A percentile compares a stretch with the other conserved stretches of the same genome.
phyloP scores from a whole-genome alignment of 2,113 vertebrate genomes.

The Leiothrix lutea region DNA sequence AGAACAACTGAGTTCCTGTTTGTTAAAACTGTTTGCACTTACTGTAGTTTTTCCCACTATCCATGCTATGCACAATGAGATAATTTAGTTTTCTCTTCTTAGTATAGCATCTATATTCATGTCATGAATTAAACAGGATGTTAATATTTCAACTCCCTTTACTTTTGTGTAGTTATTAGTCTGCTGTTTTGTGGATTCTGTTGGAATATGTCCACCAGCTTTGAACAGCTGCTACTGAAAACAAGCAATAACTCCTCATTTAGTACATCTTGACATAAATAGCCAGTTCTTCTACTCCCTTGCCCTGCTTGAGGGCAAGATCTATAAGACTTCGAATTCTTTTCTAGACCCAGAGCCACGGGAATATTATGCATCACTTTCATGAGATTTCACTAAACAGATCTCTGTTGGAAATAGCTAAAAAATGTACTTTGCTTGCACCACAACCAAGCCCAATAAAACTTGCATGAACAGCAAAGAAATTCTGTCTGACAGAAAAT shows the following conservation, averaged over 20 bases:
- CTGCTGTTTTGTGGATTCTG: neutral
- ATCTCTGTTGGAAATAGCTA: constrained; percentile 15
- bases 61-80: neutral
- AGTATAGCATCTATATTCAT: neutral
- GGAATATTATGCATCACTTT: neutral
- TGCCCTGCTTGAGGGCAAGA: neutral
- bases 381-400: neutral
- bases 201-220: neutral
- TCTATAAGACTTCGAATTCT: neutral
- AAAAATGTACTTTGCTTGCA: neutral
- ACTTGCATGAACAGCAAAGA: neutral
- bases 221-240: constrained; percentile 31
- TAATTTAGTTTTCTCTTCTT: neutral
- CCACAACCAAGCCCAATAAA: neutral
- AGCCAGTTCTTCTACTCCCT: neutral
- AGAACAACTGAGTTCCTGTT: constrained; percentile 54
- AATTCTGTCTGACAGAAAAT: neutral
- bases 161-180: constrained; percentile 29
- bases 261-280: neutral
- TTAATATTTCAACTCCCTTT: constrained; percentile 22
- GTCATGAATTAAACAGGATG: constrained; percentile 51
- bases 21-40: constrained; percentile 52
- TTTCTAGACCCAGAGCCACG: neutral
- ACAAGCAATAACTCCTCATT: neutral
- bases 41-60: constrained; percentile 28